Evolutionary conservation across 2,888 invertebrate genomes (phyloP).

Genomic region (Sussaba pulchella): DNA sequence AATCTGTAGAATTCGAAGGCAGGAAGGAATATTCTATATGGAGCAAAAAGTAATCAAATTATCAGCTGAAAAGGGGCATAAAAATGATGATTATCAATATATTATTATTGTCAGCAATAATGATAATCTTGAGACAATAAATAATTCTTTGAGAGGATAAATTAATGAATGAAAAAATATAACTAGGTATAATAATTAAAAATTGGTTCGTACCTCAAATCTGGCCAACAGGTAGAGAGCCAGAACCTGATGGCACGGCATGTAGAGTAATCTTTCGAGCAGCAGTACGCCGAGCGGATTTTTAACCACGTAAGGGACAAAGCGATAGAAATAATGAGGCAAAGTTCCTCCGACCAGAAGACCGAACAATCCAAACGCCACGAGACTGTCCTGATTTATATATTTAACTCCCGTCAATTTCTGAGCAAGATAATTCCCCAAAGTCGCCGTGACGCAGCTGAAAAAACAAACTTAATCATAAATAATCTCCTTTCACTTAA

Average conservation of each 20-base stretch:
- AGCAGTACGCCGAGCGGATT: conserved; percentile 84
- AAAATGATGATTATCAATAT: no score
- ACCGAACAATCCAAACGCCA: conserved; percentile 91
- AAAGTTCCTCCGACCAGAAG: conserved; percentile 92
- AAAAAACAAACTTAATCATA: conserved; percentile 80
- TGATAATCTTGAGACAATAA: no score
- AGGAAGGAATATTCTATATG: no score
- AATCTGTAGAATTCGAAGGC: no score
- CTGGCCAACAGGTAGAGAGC: conserved; percentile 90
- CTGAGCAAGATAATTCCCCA: conserved; percentile 91
- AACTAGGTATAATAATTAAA: background rate
- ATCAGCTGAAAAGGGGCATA: no score
- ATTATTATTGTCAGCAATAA: no score
- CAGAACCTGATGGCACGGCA: conserved; percentile 90
- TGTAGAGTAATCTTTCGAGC: conserved; percentile 90
- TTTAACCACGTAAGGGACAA: conserved; percentile 70
- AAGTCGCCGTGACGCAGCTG: conserved; percentile 90
- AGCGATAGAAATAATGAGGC: conserved; percentile 92
- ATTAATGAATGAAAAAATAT: background rate
- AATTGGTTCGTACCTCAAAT: conserved; percentile 86
- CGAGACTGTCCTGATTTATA: conserved; percentile 88
- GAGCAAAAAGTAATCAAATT: no score
- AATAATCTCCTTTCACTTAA: no score
- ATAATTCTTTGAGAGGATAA: no score
- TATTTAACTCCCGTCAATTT: conserved; percentile 88